These are phyloP conservation scores for Palythoa grandiflora DNA, from an alignment of 92 coral and sea anemone species.

Conservation along the genomic window DNA sequence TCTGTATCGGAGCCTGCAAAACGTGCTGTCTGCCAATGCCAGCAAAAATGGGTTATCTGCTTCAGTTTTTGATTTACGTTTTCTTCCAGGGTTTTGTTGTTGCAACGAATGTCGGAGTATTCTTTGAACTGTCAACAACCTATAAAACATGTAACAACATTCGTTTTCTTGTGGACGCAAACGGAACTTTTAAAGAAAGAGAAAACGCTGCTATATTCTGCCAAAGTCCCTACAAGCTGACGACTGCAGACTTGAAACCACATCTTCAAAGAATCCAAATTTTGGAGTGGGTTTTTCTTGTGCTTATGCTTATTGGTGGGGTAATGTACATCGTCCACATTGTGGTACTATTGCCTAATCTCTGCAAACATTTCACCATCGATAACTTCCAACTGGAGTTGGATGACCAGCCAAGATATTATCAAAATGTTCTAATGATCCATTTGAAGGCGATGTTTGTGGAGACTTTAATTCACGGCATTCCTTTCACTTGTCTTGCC, in stretches of 20 bases:
- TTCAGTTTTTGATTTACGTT: constrained; percentile 78
- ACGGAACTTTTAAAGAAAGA: constrained; percentile 53
- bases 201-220: constrained; percentile 49
- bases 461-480: constrained; percentile 83
- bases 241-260: constrained; percentile 51
- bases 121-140: constrained; percentile 74
- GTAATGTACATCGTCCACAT: constrained; percentile 77
- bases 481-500: constrained; percentile 80
- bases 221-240: constrained; percentile 54
- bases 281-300: constrained; percentile 74
- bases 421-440: constrained; percentile 73
- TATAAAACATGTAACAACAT: constrained; percentile 64
- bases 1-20: too few species aligned
- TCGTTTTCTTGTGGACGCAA: constrained; percentile 48
- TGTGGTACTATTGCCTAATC: constrained; percentile 73
- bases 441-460: constrained; percentile 83
- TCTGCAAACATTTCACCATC: constrained; percentile 75
- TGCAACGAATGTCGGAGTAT: constrained; percentile 76
- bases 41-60: constrained; percentile 64
- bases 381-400: constrained; percentile 75
- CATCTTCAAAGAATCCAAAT: constrained; percentile 67
- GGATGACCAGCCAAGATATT: constrained; percentile 73
- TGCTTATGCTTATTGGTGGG: constrained; percentile 71
- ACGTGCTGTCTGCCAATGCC: constrained; percentile 46
- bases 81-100: constrained; percentile 84